These are phyloP conservation scores for Boloria euphrosyne DNA, from an alignment of 2,888 invertebrate genomes.

Conservation along the genomic window DNA sequence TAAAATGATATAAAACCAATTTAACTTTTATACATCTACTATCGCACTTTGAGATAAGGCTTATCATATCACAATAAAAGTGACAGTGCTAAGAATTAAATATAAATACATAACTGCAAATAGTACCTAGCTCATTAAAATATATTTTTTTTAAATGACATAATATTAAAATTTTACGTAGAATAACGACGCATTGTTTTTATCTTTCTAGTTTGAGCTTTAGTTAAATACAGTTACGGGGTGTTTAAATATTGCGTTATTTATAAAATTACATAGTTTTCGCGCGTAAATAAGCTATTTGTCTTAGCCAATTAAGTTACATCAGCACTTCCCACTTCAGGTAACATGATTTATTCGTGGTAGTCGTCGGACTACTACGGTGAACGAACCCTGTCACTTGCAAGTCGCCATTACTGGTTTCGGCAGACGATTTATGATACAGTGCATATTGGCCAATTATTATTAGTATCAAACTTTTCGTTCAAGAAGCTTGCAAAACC, in stretches of 20 bases:
- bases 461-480: constrained; percentile 53
- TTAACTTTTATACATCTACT: not conserved
- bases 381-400: constrained; percentile 78
- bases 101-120: not conserved
- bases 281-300: constrained; percentile 26
- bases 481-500: constrained; percentile 54
- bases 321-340: constrained; percentile 42
- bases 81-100: no score
- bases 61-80: no score
- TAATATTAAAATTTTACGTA: not conserved
- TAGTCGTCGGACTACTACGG: constrained; percentile 61
- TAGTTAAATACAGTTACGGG: not conserved
- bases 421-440: constrained; percentile 64
- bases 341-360: constrained; percentile 66
- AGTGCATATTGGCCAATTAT: constrained; percentile 67
- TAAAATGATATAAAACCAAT: not conserved
- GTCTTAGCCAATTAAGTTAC: constrained; percentile 37
- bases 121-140: not conserved
- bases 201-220: no score
- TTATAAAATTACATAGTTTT: constrained; percentile 11
- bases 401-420: constrained; percentile 68
- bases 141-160: no score
- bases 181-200: not conserved
- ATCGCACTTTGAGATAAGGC: no score
- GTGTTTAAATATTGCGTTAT: not conserved